These are phyloP conservation scores for Tenthredo distinguenda DNA, from an alignment of 2,888 invertebrate species.

Conservation along the genomic window DNA sequence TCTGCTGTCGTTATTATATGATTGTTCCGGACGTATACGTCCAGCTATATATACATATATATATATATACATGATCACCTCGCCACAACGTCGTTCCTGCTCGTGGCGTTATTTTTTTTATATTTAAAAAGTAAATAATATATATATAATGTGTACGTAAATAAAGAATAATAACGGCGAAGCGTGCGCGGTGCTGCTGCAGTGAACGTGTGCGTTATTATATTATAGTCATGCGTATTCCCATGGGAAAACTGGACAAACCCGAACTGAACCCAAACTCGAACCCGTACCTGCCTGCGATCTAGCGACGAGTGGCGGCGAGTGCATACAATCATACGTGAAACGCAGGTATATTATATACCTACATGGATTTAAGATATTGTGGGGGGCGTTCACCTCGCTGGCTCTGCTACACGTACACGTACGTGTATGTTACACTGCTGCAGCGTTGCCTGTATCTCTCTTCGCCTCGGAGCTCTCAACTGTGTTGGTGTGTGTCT, in stretches of 20 bases:
- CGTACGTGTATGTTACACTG: constrained; percentile 31
- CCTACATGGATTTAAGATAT: constrained; percentile 72
- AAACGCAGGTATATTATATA: constrained; percentile 51
- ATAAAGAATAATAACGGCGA: constrained; percentile 18
- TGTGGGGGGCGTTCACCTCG: constrained; percentile 74
- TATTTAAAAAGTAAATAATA: neutral
- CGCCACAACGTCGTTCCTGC: neutral
- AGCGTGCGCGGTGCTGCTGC: neutral
- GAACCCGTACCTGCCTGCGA: constrained; percentile 62
- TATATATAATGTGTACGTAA: neutral
- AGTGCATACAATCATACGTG: constrained; percentile 43
- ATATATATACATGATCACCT: neutral
- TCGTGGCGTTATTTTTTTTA: neutral
- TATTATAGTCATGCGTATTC: constrained; percentile 61
- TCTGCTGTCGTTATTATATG: constrained; percentile 9
- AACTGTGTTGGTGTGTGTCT: constrained; percentile 22
- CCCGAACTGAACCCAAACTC: constrained; percentile 58
- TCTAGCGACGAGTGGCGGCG: constrained; percentile 61
- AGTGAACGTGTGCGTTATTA: constrained; percentile 14
- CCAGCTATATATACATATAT: neutral
- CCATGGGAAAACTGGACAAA: constrained; percentile 74
- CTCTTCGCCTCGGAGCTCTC: constrained; percentile 6
- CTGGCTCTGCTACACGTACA: constrained; percentile 45
- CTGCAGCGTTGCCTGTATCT: constrained; percentile 39
- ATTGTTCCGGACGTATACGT: constrained; percentile 4